Evolutionary conservation across 2,113 vertebrate species (phyloP), one percentile per base, ranked within the genome.

Genomic region (Guaruba guarouba): DNA sequence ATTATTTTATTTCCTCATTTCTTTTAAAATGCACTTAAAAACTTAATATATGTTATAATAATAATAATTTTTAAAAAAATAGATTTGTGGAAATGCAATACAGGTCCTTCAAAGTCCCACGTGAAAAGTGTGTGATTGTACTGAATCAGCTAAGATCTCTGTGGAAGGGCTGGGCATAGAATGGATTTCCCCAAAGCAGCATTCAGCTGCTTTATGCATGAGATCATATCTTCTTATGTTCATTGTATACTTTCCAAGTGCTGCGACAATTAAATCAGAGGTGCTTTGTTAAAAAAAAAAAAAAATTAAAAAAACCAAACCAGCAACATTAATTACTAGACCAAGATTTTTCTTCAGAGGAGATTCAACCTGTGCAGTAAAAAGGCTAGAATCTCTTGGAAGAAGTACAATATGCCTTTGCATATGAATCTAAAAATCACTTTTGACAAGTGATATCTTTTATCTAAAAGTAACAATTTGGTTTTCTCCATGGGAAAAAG

Each of bases 221-320:
- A 84, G 55, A 41, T 88, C 59, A 23, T 67, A 51, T n/a, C 19
- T 73, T 90, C 39, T n/a, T 77, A 19, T 8, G 14, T 46, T 93
- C 5, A 6, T 37, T 78, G 29, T 78, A 43, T 39, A 51, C 19
- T 84, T 91, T 75, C 54, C 48, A 91, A 78, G 33, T 35, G 27
- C 41, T 89, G 61, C 64, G 71, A 86, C 22, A 93, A 55, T 68
- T 68, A 86, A 81, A 81, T 86, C 46, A 82, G 46, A 33, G 5
- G n/a, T 7, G 10, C 24, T 74, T 33, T 22, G 10, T 59, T 23
- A n/a, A 59, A 15, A 59, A 57, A 55, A 20, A 57, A n/a, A n/a
- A n/a, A 51, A 3, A 25, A 20, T 20, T 6, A 12, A 8, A 55
- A 86, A 70, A 61, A 5, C 2, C 0, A n/a, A 24, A 8, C 20